Percentiles rank a stretch among this genome's conserved stretches.
These are phyloP conservation scores for Allygus modestus DNA, from an alignment of 2,888 invertebrate genomes.

Conservation along the genomic window DNA sequence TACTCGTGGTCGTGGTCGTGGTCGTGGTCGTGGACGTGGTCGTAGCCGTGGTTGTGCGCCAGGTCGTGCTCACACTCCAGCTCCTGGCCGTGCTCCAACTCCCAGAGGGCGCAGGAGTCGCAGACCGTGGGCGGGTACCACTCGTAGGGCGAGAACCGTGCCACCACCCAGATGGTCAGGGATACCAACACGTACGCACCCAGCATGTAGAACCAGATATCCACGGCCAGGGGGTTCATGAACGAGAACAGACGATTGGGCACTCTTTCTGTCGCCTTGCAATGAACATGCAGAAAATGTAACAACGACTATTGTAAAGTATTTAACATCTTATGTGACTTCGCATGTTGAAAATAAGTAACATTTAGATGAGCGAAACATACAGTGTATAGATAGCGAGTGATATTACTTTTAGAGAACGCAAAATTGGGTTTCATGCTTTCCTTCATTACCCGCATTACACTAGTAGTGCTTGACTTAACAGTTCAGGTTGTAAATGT, in stretches of 20 bases:
- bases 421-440: too few relatives aligned
- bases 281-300: background rate
- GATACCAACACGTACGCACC: conserved; percentile 89
- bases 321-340: background rate
- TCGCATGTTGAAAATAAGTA: background rate
- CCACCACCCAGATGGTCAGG: conserved; percentile 87
- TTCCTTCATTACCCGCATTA: too few relatives aligned
- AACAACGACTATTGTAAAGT: background rate
- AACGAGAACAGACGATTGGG: conserved; percentile 88
- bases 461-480: too few relatives aligned
- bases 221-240: conserved; percentile 90
- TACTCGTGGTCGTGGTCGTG: conserved; percentile 58
- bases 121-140: conserved; percentile 84
- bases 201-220: conserved; percentile 91
- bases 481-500: too few relatives aligned
- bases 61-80: conserved; percentile 60
- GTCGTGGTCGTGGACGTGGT: conserved; percentile 57
- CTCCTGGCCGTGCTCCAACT: conserved; percentile 70
- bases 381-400: background rate
- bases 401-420: too few relatives aligned
- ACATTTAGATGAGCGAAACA: background rate
- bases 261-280: conserved; percentile 69
- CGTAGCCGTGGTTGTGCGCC: conserved; percentile 38
- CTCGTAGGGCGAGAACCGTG: conserved; percentile 88
- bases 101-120: conserved; percentile 7